Evolutionary conservation across 2,797 vertebrate species (phyloP).

Genomic region (Crocidura indochinensis): DNA sequence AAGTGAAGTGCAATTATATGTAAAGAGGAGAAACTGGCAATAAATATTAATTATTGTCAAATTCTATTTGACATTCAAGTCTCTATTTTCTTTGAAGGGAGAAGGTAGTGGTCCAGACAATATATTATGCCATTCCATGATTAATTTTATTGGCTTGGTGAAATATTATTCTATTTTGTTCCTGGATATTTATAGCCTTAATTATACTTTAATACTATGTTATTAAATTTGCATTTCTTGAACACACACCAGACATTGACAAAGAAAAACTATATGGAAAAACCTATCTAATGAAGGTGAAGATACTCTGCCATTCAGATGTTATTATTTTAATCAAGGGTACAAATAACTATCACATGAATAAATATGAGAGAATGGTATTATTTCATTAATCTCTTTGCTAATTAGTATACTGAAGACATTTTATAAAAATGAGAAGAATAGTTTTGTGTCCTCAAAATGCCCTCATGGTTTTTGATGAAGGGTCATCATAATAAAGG

Average conservation of each 20-base stretch:
- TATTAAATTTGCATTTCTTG: conserved; percentile 28
- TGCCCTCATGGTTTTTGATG: not conserved
- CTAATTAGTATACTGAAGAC: not conserved
- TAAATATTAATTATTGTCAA: not conserved
- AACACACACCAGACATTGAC: not conserved
- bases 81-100: not conserved
- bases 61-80: not conserved
- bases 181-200: not conserved
- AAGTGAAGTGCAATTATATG: not conserved
- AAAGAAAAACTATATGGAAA: not conserved
- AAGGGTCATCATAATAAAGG: not conserved
- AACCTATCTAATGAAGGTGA: not conserved
- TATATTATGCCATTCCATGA: not conserved
- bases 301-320: not conserved
- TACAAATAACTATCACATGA: not conserved
- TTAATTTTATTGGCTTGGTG: not conserved
- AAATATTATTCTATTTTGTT: conserved; percentile 11
- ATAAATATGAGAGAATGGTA: not conserved
- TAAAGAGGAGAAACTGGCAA: fast-evolving
- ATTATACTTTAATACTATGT: conserved; percentile 27
- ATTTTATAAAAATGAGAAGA: not conserved
- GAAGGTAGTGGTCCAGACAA: not conserved
- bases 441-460: not conserved
- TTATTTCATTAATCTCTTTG: not conserved
- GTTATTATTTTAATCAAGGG: conserved; percentile 37